Evolutionary conservation across 2,888 invertebrate genomes (phyloP).

Genomic region (Sminthurides aquaticus): DNA sequence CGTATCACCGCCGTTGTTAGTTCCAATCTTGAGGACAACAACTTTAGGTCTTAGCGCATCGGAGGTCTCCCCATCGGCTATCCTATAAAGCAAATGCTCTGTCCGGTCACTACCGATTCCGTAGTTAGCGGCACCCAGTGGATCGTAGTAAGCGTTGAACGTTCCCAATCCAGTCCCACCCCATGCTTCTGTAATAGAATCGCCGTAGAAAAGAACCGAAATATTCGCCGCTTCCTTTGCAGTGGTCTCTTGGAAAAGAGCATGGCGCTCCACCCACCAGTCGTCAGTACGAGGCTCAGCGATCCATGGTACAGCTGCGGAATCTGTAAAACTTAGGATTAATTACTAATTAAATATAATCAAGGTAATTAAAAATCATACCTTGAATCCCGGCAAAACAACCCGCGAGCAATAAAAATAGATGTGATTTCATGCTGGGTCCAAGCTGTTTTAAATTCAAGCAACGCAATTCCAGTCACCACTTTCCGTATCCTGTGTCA

Average conservation of each 20-base stretch:
- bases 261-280: slow-evolving; percentile 31
- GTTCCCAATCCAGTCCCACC: slow-evolving; percentile 22
- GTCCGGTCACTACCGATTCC: slow-evolving; percentile 51
- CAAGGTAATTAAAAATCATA: too few relatives aligned
- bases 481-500: too few relatives aligned
- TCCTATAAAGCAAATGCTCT: slow-evolving; percentile 52
- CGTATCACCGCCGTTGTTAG: slow-evolving; percentile 50
- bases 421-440: too few relatives aligned
- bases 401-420: too few relatives aligned
- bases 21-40: slow-evolving; percentile 51
- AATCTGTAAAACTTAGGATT: too few relatives aligned
- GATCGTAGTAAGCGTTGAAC: slow-evolving; percentile 30
- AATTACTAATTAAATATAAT: too few relatives aligned
- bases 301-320: slow-evolving; percentile 21
- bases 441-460: too few relatives aligned
- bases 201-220: slow-evolving; percentile 36
- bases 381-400: too few relatives aligned
- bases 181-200: slow-evolving; percentile 39
- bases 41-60: slow-evolving; percentile 50
- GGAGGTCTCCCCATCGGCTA: slow-evolving; percentile 52
- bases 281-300: slow-evolving; percentile 21
- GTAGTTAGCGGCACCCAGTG: slow-evolving; percentile 36
- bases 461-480: too few relatives aligned
- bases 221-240: slow-evolving; percentile 26
- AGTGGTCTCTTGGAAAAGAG: slow-evolving; percentile 25